Evolutionary conservation across 2,888 invertebrate genomes (phyloP).

Genomic region (Temnothorax unifasciatus): DNA sequence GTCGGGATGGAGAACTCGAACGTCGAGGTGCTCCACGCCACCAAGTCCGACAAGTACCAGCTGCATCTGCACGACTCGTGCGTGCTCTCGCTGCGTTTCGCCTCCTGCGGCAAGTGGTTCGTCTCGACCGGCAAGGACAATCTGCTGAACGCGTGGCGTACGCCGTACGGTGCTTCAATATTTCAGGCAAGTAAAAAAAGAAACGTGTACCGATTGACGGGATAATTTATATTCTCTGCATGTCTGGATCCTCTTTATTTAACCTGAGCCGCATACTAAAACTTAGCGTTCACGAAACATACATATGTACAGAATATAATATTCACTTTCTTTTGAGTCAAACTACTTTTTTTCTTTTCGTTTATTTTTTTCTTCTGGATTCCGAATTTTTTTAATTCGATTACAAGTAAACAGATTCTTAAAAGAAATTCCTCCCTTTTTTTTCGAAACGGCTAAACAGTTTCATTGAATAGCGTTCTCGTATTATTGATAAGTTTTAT

Average conservation of each 20-base stretch:
- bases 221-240: neutral
- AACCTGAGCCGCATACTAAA: neutral
- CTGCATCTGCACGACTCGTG: slow-evolving; percentile 98
- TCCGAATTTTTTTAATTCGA: neutral
- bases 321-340: neutral
- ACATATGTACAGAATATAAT: neutral
- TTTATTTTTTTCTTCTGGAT: neutral
- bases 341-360: neutral
- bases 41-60: slow-evolving; percentile 98
- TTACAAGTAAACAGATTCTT: neutral
- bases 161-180: slow-evolving; percentile 99
- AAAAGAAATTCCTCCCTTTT: neutral
- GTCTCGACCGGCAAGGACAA: slow-evolving; percentile 99
- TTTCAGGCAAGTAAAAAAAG: slow-evolving; percentile 92
- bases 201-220: too few relatives aligned
- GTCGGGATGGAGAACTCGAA: slow-evolving; percentile 98
- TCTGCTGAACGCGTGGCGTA: slow-evolving; percentile 98
- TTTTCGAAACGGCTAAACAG: neutral
- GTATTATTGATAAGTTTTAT: neutral
- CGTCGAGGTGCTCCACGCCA: slow-evolving; percentile 96
- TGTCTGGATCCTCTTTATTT: neutral
- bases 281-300: neutral
- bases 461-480: neutral
- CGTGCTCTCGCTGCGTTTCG: slow-evolving; percentile 97
- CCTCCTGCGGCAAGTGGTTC: slow-evolving; percentile 99